Conservation (phyloP, 64 coral and sea anemone species). For the Stichodactyla helianthus region DNA sequence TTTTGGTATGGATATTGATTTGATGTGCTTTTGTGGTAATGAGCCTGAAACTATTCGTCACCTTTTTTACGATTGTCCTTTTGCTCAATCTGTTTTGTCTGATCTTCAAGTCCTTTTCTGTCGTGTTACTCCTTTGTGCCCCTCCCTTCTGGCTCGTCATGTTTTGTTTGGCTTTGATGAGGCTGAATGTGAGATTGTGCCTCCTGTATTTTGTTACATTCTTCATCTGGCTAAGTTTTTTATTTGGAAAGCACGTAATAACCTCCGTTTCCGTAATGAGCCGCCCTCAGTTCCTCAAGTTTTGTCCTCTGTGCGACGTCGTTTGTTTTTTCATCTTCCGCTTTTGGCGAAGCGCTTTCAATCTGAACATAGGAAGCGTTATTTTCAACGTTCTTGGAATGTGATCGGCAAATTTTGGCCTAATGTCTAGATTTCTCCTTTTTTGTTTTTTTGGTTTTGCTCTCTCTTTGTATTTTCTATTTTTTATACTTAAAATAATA, state of each 20-base stretch:
- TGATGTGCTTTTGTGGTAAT: background rate
- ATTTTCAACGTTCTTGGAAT: background rate
- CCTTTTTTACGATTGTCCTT: conserved; percentile 1
- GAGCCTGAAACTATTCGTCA: background rate
- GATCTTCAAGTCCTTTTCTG: background rate
- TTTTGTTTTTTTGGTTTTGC: too few relatives aligned
- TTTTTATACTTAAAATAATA: too few relatives aligned
- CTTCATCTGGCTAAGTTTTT: background rate
- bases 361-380: background rate
- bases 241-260: background rate
- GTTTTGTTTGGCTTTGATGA: background rate
- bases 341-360: background rate
- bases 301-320: background rate
- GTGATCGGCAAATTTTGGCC: background rate
- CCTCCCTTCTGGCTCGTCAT: background rate
- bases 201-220: background rate
- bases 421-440: too few relatives aligned
- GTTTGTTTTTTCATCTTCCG: background rate
- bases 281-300: background rate
- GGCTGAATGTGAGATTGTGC: background rate
- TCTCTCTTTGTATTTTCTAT: too few relatives aligned
- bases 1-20: background rate
- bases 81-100: background rate
- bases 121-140: background rate
- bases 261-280: background rate